Percentiles rank a stretch among this genome's conserved stretches.
Evolutionary conservation across 2,113 vertebrate genomes (phyloP).

Genomic region (Gymnorhina tibicen): DNA sequence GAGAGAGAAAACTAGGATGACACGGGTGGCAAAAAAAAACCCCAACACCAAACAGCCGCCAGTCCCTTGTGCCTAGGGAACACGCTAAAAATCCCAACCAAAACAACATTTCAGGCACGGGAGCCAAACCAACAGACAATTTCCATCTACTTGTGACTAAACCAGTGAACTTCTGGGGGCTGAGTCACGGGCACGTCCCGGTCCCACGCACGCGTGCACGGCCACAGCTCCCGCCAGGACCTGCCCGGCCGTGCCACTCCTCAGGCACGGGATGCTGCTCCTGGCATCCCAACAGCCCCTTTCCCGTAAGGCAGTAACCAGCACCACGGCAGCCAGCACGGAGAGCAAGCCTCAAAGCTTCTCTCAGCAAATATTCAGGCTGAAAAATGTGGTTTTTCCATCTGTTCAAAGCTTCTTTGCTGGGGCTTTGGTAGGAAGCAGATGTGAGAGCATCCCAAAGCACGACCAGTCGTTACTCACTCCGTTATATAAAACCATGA

Average conservation of each 20-base stretch:
- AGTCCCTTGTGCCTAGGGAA: background rate
- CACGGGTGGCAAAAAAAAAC: fast-evolving
- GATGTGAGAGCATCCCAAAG: conserved; percentile 50
- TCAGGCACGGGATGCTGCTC: fast-evolving
- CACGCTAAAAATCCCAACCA: background rate
- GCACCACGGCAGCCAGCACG: fast-evolving
- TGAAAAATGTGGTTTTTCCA: conserved; percentile 15
- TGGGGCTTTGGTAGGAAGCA: conserved; percentile 38
- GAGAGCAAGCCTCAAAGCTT: background rate
- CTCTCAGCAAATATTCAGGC: background rate
- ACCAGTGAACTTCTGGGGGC: background rate
- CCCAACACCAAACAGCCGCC: background rate
- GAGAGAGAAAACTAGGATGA: background rate
- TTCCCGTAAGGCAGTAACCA: background rate
- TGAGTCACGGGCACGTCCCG: background rate
- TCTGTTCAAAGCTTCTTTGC: conserved; percentile 5
- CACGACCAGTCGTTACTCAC: background rate
- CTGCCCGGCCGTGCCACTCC: fast-evolving
- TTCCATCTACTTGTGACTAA: conserved; percentile 13
- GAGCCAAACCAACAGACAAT: background rate
- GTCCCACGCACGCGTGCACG: fast-evolving
- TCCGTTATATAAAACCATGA: conserved; percentile 26
- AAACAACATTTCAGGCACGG: background rate
- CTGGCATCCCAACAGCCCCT: background rate
- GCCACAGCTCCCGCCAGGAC: fast-evolving